Conservation (phyloP, 1,140 invertebrate species). For the Tetramorium alpestre region DNA sequence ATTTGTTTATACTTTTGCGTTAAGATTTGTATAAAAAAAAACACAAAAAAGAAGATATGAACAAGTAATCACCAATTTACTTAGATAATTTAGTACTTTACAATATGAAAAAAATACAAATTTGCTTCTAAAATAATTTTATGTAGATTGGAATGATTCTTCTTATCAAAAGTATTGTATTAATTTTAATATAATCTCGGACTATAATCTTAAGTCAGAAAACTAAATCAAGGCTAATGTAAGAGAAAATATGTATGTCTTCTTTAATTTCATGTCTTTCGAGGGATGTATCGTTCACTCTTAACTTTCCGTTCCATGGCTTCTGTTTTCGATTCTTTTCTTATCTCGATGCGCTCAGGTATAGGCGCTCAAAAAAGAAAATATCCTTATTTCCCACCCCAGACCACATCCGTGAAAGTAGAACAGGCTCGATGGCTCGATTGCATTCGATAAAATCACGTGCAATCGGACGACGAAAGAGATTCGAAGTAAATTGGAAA, state of each 20-base stretch:
- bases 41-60: neutral
- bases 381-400: conserved; percentile 21
- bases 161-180: neutral
- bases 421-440: conserved; percentile 41
- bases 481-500: conserved; percentile 55
- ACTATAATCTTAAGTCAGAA: neutral
- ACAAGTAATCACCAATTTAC: neutral
- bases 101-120: neutral
- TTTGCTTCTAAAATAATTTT: neutral
- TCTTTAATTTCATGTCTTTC: neutral
- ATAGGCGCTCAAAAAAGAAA: conserved; percentile 5
- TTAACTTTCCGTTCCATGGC: neutral
- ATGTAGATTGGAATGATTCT: neutral
- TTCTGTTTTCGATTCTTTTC: conserved; percentile 22
- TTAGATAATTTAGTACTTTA: neutral
- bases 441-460: conserved; percentile 50
- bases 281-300: neutral
- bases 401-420: conserved; percentile 12
- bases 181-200: neutral
- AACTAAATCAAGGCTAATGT: neutral
- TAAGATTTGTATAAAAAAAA: neutral
- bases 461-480: conserved; percentile 43
- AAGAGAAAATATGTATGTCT: neutral
- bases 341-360: conserved; percentile 31
- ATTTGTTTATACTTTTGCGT: neutral